These are phyloP conservation scores for Palythoa caribaeorum DNA, from an alignment of 92 coral and sea anemone genomes.

Conservation along the genomic window DNA sequence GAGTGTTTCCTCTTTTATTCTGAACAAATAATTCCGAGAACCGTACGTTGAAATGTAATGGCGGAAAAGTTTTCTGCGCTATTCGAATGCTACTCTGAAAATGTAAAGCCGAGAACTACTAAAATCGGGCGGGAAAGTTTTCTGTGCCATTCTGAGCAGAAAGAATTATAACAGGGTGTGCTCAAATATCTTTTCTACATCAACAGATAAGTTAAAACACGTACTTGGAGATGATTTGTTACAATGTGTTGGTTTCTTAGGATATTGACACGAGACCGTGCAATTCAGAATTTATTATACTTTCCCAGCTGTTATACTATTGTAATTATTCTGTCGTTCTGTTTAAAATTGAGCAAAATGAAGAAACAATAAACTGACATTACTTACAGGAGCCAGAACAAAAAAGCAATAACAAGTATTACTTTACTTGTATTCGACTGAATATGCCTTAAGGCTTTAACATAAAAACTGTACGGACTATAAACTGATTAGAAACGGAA, in stretches of 20 bases:
- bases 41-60: too few relatives aligned
- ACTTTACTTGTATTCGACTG: too few relatives aligned
- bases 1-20: too few relatives aligned
- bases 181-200: not conserved
- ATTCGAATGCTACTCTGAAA: too few relatives aligned
- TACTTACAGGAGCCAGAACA: not conserved
- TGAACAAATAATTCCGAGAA: too few relatives aligned
- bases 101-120: too few relatives aligned
- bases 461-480: too few relatives aligned
- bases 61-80: too few relatives aligned
- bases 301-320: not conserved
- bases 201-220: not conserved
- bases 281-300: not conserved
- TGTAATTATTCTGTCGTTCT: too few relatives aligned
- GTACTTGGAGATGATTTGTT: not conserved
- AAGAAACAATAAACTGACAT: not conserved
- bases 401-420: not conserved
- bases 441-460: too few relatives aligned
- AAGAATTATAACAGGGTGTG: not conserved
- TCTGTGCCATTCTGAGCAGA: not conserved
- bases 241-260: not conserved
- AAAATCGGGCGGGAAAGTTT: not conserved
- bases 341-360: not conserved
- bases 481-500: too few relatives aligned
- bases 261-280: not conserved